Evolutionary conservation across 1,140 invertebrate genomes (phyloP), one percentile per base, ranked within the genome.

Genomic region (Drosophila gunungcola): DNA sequence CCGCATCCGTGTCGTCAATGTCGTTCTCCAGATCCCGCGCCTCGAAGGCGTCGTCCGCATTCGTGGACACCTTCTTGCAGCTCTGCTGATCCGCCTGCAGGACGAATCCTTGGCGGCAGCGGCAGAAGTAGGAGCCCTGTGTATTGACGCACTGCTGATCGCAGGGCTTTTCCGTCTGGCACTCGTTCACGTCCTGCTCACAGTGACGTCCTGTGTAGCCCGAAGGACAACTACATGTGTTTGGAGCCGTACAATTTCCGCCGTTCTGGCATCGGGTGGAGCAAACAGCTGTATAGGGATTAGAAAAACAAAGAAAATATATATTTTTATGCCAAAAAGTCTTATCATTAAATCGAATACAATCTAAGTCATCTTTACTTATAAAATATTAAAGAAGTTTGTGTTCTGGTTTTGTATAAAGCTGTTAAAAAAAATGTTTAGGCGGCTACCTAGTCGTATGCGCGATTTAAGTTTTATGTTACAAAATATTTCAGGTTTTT

Each of bases 111-210:
- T 94, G 93, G 36, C 94, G 93, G 91, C 97, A 97, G 73, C 94
- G 93, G 73, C 97, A 97, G 46, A 94, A 94, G 90, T 95, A 97
- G 61, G 94, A 95, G 39, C 97, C 96, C 12, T 92, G 92, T 16
- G 94, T 94, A 78, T 97, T 97, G 42, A 94, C 93, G 88, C 97
- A 97, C 46, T 94, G 92, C 83, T 97, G 97, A 65, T 95, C 95
- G 80, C 97, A 97, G 21, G 95, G 94, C 74, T 95, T 96, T 73
- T 96, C 94, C 65, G 94, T 93, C 16, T 93, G 91, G 83, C 96
- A 97, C 89, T 97, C 96, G 90, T 97, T 95, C 21, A 96, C 93
- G 80, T 97, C 95, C 81, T 94, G 94, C 92, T 96, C 95, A 81
- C 96, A 96, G 67, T 94, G 94, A 16, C 92, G 94, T 13, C 96